Conservation (phyloP, 2,113 vertebrate species). For the Chauna torquata region DNA sequence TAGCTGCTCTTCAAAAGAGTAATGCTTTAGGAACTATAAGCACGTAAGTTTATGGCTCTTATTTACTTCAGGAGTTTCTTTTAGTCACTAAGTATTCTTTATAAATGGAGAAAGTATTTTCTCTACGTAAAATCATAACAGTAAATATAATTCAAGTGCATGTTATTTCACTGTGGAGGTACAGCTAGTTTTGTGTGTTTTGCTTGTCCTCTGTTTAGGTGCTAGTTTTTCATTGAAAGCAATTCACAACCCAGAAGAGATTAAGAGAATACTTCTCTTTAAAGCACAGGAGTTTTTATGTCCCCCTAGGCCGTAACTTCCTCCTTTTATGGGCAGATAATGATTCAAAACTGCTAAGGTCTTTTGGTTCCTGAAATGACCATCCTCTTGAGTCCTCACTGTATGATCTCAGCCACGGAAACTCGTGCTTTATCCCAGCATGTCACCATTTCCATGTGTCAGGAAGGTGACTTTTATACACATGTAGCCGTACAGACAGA, state of each 20-base stretch:
- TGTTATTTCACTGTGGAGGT: not conserved
- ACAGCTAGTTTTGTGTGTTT: not conserved
- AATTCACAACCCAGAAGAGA: not conserved
- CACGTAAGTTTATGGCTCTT: not conserved
- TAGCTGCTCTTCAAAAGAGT: not conserved
- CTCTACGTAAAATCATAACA: constrained; percentile 1
- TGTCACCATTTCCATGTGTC: not conserved
- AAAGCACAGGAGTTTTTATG: not conserved
- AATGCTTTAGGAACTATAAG: not conserved
- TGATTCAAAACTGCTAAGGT: not conserved
- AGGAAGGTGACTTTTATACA: not conserved
- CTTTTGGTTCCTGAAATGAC: not conserved
- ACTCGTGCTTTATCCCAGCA: not conserved
- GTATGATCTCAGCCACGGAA: not conserved
- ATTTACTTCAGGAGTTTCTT: not conserved
- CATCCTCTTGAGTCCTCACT: not conserved
- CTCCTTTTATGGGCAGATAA: not conserved
- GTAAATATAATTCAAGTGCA: not conserved
- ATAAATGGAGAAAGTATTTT: not conserved
- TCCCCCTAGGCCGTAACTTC: not conserved
- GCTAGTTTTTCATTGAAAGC: constrained; percentile 5
- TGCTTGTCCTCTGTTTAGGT: not conserved
- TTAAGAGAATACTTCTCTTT: not conserved
- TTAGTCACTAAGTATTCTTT: not conserved
- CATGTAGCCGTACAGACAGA: not conserved